Percentiles rank a stretch among this genome's conserved stretches.
These are phyloP conservation scores for Autographa pulchrina DNA, from an alignment of 2,888 invertebrate genomes.

Conservation along the genomic window DNA sequence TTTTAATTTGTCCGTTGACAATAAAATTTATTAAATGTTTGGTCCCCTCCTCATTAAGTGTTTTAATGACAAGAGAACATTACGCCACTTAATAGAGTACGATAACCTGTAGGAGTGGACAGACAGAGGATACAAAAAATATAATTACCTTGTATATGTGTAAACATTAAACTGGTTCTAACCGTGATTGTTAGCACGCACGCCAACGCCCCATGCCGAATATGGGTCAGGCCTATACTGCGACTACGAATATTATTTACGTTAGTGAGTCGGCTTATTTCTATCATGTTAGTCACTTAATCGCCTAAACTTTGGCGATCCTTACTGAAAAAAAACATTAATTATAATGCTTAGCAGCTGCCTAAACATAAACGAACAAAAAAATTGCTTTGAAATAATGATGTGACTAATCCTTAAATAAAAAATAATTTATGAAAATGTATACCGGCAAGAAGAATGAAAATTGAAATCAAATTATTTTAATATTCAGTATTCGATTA, in stretches of 20 bases:
- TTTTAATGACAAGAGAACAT: conserved; percentile 68
- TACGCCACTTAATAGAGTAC: conserved; percentile 72
- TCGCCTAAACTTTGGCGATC: conserved; percentile 60
- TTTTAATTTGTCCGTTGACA: conserved; percentile 44
- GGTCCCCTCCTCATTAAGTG: conserved; percentile 44
- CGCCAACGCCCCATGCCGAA: conserved; percentile 67
- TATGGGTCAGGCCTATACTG: conserved; percentile 70
- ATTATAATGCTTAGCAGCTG: conserved; percentile 52
- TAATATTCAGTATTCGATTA: conserved; percentile 11
- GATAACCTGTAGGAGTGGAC: conserved; percentile 73
- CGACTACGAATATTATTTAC: conserved; percentile 73
- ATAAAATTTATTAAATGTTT: conserved; percentile 44
- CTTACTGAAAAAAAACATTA: conserved; percentile 58
- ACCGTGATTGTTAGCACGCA: conserved; percentile 81
- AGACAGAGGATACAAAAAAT: conserved; percentile 74
- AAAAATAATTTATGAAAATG: conserved; percentile 24
- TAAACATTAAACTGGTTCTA: conserved; percentile 79
- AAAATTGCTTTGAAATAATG: conserved; percentile 42
- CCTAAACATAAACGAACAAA: conserved; percentile 49
- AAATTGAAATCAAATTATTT: conserved; percentile 14
- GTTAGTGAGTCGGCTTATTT: conserved; percentile 72
- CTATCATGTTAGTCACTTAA: conserved; percentile 66
- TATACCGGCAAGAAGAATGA: conserved; percentile 1
- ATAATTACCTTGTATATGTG: conserved; percentile 81
- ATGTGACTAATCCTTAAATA: conserved; percentile 51